Evolutionary conservation across 2,888 invertebrate genomes (phyloP), one percentile per base, ranked within the genome.

Genomic region (Antheraea yamamai): DNA sequence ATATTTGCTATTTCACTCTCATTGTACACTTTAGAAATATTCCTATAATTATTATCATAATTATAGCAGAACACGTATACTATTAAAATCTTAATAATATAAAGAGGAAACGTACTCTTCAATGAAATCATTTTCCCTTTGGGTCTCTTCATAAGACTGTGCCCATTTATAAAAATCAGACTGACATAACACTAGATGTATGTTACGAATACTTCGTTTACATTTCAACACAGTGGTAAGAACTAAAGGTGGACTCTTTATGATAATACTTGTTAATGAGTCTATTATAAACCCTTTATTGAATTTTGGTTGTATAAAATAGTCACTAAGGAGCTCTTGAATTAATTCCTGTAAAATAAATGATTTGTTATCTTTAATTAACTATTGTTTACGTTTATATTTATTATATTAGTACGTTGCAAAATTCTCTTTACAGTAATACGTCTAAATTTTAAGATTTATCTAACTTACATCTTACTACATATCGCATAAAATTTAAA

Each of bases 161-260:
- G 84, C 90, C 94, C 95, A 95, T 81, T 88, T 91, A 51, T 77
- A 72, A 76, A 94, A 92, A 79, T 93, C 94, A 4, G 91, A 89
- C 30, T 94, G 93, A 78, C 94, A 92, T 12, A 95, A 78, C 20
- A 94, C 81, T 2, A 94, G 85, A 79, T 94, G 92, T 74, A 92
- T 83, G 75, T 93, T 92, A 79, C 84, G 79, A 79, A 94, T 91
- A 14, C 77, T 83, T 35, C 78, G 83, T 79, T 93, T 95, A 80
- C 91, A 89, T 84, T 89, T 93, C 12, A 95, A 84, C 35, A 92
- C 75, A 20, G 92, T 90, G 0, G 89, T 89, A 2, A 95, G 81
- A 1, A 85, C 88, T 20, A 88, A 75, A 10, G 89, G 79, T 4
- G 94, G 90, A 78, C 78, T 89, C 78, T 88, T 93, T 6, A 94